A percentile compares a stretch with the other conserved stretches of the same genome.
phyloP scores from a whole-genome alignment of 1,140 invertebrate species.

The Anagrus nilaparvatae region DNA sequence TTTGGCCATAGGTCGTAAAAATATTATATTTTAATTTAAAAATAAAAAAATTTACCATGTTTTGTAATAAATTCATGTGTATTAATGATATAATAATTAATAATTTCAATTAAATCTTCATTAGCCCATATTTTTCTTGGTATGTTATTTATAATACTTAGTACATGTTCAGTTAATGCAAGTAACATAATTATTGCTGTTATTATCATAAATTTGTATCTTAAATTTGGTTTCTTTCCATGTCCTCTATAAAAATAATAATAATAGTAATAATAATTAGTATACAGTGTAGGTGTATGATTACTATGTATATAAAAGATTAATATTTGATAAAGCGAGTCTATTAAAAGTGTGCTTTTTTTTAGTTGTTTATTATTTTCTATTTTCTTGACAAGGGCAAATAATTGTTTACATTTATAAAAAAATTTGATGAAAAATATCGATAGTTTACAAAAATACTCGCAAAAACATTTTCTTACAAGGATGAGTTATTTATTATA shows the following conservation, averaged over 20 bases:
- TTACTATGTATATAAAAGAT: too few species aligned
- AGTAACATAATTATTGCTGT: conserved; percentile 20
- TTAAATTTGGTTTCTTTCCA: conserved; percentile 19
- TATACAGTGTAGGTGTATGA: too few species aligned
- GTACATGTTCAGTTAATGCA: conserved; percentile 31
- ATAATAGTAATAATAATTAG: too few species aligned
- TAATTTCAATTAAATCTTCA: conserved; percentile 22
- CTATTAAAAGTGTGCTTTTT: conserved; percentile 13
- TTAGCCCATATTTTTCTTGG: conserved; percentile 19
- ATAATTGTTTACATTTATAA: too few species aligned
- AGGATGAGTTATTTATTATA: too few species aligned
- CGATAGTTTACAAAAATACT: too few species aligned
- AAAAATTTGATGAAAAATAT: too few species aligned
- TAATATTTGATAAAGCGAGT: conserved; percentile 1
- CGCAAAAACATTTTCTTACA: too few species aligned
- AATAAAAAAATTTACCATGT: conserved; percentile 18
- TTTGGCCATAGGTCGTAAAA: too few species aligned
- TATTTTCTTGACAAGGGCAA: neutral
- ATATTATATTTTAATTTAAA: neutral
- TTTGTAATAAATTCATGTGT: conserved; percentile 30
- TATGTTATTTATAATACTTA: conserved; percentile 28
- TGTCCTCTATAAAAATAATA: conserved; percentile 20
- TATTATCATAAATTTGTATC: conserved; percentile 31
- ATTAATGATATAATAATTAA: conserved; percentile 21
- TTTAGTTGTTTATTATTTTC: conserved; percentile 3